A percentile compares a stretch with the other conserved stretches of the same genome.
Conservation (phyloP, 2,113 vertebrate genomes). For the Oreotrochilus melanogaster region DNA sequence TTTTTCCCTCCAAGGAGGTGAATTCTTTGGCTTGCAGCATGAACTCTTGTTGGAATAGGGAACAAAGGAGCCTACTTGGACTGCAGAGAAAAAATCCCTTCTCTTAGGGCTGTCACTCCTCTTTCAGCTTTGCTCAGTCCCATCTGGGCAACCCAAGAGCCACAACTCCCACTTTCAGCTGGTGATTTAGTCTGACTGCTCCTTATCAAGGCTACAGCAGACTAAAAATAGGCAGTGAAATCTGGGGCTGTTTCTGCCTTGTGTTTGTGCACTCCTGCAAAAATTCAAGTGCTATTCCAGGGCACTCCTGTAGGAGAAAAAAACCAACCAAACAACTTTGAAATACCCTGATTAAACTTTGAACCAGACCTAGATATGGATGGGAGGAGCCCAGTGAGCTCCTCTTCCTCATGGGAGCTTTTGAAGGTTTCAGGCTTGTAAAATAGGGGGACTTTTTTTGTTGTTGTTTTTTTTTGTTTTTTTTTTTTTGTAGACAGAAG, state of each 20-base stretch:
- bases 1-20: neutral
- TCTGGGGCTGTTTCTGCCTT: neutral
- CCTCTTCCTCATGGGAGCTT: neutral
- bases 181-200: neutral
- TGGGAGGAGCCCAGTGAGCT: neutral
- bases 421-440: neutral
- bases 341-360: neutral
- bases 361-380: neutral
- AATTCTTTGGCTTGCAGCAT: neutral
- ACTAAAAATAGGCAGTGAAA: neutral
- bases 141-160: neutral
- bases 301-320: neutral
- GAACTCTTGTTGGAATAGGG: neutral
- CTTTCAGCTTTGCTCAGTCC: neutral
- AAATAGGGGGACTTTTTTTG: neutral
- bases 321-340: neutral
- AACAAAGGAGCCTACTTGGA: neutral
- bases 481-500: neutral
- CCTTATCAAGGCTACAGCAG: neutral
- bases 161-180: neutral
- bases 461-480: neutral
- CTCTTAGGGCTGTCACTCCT: neutral
- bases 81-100: neutral
- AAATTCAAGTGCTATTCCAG: neutral
- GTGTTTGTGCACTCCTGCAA: rapidly evolving